phyloP scores from a whole-genome alignment of 2,888 invertebrate species.

The Hypercompe scribonia region DNA sequence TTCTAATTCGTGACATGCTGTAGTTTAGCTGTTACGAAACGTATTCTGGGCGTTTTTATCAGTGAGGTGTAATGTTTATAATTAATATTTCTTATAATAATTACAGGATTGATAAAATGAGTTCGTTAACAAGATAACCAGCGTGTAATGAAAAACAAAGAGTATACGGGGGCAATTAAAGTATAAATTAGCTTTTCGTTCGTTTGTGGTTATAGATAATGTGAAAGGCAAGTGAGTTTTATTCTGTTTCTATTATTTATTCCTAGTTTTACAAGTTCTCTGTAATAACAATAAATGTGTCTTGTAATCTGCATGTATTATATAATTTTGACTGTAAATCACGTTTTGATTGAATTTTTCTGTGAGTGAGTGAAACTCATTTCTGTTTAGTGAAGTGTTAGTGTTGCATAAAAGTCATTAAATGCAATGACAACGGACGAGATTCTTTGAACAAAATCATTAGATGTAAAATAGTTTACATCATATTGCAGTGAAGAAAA shows the following conservation, averaged over 20 bases:
- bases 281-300: too few species aligned
- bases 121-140: neutral
- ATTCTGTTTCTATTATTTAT: neutral
- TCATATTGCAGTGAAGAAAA: too few species aligned
- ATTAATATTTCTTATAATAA: constrained; percentile 4
- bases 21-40: constrained; percentile 3
- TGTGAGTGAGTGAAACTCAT: too few species aligned
- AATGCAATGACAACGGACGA: too few species aligned
- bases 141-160: neutral
- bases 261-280: neutral
- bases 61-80: neutral
- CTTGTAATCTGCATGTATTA: neutral
- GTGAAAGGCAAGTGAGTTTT: neutral
- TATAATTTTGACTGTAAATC: neutral
- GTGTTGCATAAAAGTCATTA: too few species aligned
- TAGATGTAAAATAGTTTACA: too few species aligned
- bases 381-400: too few species aligned
- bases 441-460: too few species aligned
- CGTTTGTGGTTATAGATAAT: neutral
- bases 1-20: constrained; percentile 29
- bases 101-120: constrained; percentile 17
- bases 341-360: too few species aligned
- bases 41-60: constrained; percentile 6
- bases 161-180: neutral
- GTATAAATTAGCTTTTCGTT: neutral